Base-by-base conservation (phyloP, 2,797 vertebrate genomes). In the Limosa lapponica region DNA sequence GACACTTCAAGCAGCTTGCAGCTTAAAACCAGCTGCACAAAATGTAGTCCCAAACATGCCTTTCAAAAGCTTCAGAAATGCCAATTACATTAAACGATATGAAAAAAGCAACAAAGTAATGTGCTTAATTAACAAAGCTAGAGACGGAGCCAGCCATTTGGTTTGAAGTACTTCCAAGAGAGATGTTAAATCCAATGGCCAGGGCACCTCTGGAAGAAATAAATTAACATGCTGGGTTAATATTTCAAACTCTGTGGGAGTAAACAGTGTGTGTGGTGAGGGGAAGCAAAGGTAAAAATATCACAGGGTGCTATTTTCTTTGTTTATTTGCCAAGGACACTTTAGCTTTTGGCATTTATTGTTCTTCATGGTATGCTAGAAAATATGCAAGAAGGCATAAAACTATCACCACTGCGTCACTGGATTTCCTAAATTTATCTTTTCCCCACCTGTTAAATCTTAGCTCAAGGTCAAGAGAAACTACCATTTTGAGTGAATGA, bases 161-260 rank as follows among this genome's bases (percentile, higher is more conserved):
- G 89, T 93, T 92, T 95, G 93, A 95, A 95, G 90, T 86, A 80
- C 41, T 92, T 96, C 91, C 91, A 95, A 94, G 67, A 93, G 41
- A 93, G 87, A 93, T 39, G 79, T 74, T 87, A 96, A 92, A 92
- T 90, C 83, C 82, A 89, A 65, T 6, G 74, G 89, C 74, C 74
- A 90, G 86, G 52, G 88, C 73, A 92, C 66, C 74, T 90, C 80
- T 95, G 93, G 91, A 96, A 93, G 86, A 94, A 96, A 92, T 73
- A 94, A 96, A 93, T 92, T 92, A 93, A 70, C 77, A 57, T 82
- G 74, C 93, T 82, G 80, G 62, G 85, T 84, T 95, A 95, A 82
- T 95, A 91, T 86, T 96, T 95, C 89, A 90, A 93, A 58, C 80
- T 90, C 91, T 44, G 48, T 90, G 80, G 94, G 85, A 91, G 77